Evolutionary conservation across 1,140 invertebrate genomes (phyloP).

Genomic region (Drosophila paulistorum): DNA sequence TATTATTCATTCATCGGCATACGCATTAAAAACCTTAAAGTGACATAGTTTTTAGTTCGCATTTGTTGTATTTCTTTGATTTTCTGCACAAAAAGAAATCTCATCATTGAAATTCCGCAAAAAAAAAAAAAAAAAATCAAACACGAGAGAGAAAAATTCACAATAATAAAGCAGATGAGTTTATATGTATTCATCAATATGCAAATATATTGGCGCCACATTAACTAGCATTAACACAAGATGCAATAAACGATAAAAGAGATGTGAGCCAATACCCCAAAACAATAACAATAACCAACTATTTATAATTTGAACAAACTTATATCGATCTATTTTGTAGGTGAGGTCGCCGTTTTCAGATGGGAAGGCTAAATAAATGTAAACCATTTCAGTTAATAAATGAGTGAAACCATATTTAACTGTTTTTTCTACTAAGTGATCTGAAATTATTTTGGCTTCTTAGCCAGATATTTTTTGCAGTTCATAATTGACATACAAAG

Average conservation of each 20-base stretch:
- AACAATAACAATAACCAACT: conserved; percentile 19
- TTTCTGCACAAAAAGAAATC: conserved; percentile 40
- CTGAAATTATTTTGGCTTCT: no score
- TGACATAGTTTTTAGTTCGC: conserved; percentile 38
- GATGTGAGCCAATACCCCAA: conserved; percentile 5
- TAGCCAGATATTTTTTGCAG: no score
- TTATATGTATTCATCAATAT: conserved; percentile 24
- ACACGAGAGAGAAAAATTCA: not conserved
- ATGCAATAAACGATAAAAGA: conserved; percentile 11
- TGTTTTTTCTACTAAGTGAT: no score
- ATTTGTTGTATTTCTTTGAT: not conserved
- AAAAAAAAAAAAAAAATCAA: not conserved
- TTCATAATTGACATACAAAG: no score
- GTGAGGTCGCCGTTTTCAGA: not conserved
- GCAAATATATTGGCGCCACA: conserved; percentile 10
- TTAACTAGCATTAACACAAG: conserved; percentile 7
- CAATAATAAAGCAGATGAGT: conserved; percentile 7
- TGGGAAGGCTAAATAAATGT: not conserved
- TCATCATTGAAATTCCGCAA: conserved; percentile 31
- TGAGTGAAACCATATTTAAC: no score
- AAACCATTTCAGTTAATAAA: no score
- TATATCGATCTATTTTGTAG: not conserved
- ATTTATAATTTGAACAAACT: not conserved
- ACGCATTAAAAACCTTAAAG: conserved; percentile 1
- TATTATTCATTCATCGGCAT: not conserved